These are phyloP conservation scores for Elmis aenea DNA, from an alignment of 2,888 invertebrate species.

Conservation along the genomic window DNA sequence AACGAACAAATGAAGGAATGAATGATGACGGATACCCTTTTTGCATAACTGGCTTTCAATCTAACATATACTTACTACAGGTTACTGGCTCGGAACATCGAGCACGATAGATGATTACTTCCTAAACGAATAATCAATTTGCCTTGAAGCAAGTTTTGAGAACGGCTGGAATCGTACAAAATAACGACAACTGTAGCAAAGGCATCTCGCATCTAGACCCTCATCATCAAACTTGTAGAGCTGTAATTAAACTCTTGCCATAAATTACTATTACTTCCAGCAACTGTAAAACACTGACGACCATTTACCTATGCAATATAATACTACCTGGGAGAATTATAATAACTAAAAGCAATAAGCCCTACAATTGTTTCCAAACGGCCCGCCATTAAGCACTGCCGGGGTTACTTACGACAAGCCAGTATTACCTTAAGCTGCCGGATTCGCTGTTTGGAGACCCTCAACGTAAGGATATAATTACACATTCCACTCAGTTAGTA, in stretches of 20 bases:
- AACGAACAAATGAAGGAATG: background rate
- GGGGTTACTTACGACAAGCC: too few relatives aligned
- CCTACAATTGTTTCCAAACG: too few relatives aligned
- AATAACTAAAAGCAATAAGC: too few relatives aligned
- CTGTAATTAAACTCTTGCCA: slow-evolving; percentile 8
- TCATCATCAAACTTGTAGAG: slow-evolving; percentile 5
- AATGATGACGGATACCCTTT: slow-evolving; percentile 3
- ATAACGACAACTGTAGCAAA: slow-evolving; percentile 4
- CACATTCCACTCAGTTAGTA: too few relatives aligned
- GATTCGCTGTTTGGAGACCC: too few relatives aligned
- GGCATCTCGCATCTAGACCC: slow-evolving; percentile 6
- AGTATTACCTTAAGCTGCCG: too few relatives aligned
- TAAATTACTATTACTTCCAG: slow-evolving; percentile 9
- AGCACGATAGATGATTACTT: slow-evolving; percentile 8
- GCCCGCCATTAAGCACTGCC: too few relatives aligned
- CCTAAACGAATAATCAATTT: slow-evolving; percentile 8
- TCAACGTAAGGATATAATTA: too few relatives aligned
- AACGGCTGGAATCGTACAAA: slow-evolving; percentile 6
- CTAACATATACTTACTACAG: slow-evolving; percentile 2
- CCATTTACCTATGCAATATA: slow-evolving; percentile 6
- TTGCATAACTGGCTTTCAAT: slow-evolving; percentile 1
- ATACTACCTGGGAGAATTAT: too few relatives aligned
- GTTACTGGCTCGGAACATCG: slow-evolving; percentile 3
- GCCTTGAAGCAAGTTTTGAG: slow-evolving; percentile 1
- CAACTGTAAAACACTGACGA: slow-evolving; percentile 5